Percentiles rank a stretch among this genome's conserved stretches.
Conservation (phyloP, 2,113 vertebrate species). For the Hippocampus zosterae region DNA sequence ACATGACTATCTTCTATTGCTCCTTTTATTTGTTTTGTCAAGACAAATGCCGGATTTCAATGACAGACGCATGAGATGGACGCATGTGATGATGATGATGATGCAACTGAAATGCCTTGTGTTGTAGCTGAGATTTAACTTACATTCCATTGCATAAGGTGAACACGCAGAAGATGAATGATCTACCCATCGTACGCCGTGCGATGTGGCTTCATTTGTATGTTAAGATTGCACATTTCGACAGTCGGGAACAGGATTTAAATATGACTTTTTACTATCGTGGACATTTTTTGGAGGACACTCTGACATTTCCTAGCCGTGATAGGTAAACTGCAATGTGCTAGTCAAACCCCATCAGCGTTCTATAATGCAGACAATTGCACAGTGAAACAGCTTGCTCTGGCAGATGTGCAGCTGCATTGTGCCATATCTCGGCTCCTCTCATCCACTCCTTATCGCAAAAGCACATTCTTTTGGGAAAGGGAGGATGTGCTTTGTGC, state of each 20-base stretch:
- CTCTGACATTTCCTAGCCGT: slow-evolving; percentile 23
- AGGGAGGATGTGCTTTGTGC: slow-evolving; percentile 22
- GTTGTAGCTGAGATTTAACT: background rate
- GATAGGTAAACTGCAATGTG: slow-evolving; percentile 39
- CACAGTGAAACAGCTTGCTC: slow-evolving; percentile 50
- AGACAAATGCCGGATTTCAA: background rate
- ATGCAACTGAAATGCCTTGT: background rate
- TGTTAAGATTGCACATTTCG: background rate
- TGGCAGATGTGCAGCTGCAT: slow-evolving; percentile 62
- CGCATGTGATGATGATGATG: background rate
- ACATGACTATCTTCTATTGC: background rate
- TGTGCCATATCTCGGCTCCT: slow-evolving; percentile 61
- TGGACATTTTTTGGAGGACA: slow-evolving; percentile 21
- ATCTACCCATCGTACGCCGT: background rate
- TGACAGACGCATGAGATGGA: background rate
- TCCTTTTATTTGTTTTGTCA: background rate
- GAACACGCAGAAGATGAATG: background rate
- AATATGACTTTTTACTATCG: background rate
- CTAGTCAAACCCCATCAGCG: slow-evolving; percentile 35
- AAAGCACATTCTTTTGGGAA: slow-evolving; percentile 65
- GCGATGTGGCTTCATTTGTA: background rate
- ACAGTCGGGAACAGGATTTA: background rate
- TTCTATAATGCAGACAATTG: slow-evolving; percentile 61
- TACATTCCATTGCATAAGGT: background rate
- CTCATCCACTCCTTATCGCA: slow-evolving; percentile 67